phyloP scores from a whole-genome alignment of 1,140 invertebrate genomes.

The Neodiprion virginianus region DNA sequence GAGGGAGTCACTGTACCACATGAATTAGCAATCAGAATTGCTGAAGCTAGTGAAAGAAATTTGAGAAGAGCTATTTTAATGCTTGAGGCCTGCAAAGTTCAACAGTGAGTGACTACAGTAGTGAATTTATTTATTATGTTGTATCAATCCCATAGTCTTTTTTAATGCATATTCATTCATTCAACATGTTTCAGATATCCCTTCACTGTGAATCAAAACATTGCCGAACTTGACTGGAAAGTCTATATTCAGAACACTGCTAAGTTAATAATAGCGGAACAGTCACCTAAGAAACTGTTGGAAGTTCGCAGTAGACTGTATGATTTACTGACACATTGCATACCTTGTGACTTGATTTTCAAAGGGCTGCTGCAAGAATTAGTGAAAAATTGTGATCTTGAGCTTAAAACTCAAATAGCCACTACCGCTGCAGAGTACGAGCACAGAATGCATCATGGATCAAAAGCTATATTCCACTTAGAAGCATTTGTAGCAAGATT shows the following conservation, averaged over 20 bases:
- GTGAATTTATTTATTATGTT: background rate
- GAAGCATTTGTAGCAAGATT: slow-evolving; percentile 97
- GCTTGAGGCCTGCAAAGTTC: slow-evolving; percentile 92
- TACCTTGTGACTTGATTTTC: slow-evolving; percentile 94
- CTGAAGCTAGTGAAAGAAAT: slow-evolving; percentile 86
- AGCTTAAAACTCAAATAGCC: slow-evolving; percentile 86
- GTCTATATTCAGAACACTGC: slow-evolving; percentile 88
- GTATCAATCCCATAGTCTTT: background rate
- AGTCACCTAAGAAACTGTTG: slow-evolving; percentile 83
- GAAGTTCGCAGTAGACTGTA: slow-evolving; percentile 90
- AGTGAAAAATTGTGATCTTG: slow-evolving; percentile 87
- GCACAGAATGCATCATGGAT: slow-evolving; percentile 86
- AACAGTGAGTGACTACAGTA: slow-evolving; percentile 68
- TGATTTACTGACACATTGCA: slow-evolving; percentile 92
- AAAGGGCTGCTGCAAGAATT: slow-evolving; percentile 86
- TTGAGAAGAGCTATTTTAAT: slow-evolving; percentile 92
- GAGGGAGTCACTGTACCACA: slow-evolving; percentile 82
- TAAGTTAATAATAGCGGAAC: slow-evolving; percentile 85
- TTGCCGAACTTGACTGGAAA: slow-evolving; percentile 94
- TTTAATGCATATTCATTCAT: background rate
- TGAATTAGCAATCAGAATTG: slow-evolving; percentile 81
- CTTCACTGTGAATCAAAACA: slow-evolving; percentile 81
- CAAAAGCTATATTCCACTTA: slow-evolving; percentile 95
- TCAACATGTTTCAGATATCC: slow-evolving; percentile 68
- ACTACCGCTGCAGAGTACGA: slow-evolving; percentile 88